Evolutionary conservation across 2,797 vertebrate genomes (phyloP), one percentile per base, ranked within the genome.

Genomic region (Sebastes steindachneri): DNA sequence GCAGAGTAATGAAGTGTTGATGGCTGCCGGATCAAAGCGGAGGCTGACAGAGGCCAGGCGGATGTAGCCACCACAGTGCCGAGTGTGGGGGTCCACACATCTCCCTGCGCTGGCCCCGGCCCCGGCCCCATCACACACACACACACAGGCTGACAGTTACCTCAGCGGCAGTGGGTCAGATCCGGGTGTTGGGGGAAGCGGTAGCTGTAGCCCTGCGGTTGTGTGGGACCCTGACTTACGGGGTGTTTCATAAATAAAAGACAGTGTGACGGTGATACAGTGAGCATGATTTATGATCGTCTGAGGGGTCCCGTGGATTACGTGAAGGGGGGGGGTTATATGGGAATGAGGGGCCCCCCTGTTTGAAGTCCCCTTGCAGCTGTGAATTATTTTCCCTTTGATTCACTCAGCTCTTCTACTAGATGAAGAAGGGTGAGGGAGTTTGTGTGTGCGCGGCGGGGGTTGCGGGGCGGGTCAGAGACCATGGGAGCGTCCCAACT

Each of bases 311-410:
- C 82, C 26, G 73, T 84, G 88, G 87, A 85, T 92, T 91, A 92
- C 28, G 60, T 87, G 48, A n/a, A 68, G 53, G 28, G 59, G 68
- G 68, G 75, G 71, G 79, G 73, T 35, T 26, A 25, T 64, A 82
- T 80, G 82, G 88, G 84, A 91, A 87, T 26, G 68, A 90, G 88
- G 86, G 93, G 92, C 88, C 89, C 83, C 86, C 83, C 37, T 77
- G 85, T 93, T 94, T 94, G 93, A 94, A 94, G 93, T 93, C 73
- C 75, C 45, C 57, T 76, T 64, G 85, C 93, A 94, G 93, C 93
- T 94, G 92, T 93, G 89, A 94, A 94, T 94, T 95, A 93, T 95
- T 93, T 94, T 86, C 89, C 86, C 89, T 94, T 93, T 93, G 92
- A 93, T 91, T 91, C 82, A 83, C 85, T 89, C 85, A 78, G 73